phyloP scores from a whole-genome alignment of 1,140 invertebrate species.

The Drosophila sp. region DNA sequence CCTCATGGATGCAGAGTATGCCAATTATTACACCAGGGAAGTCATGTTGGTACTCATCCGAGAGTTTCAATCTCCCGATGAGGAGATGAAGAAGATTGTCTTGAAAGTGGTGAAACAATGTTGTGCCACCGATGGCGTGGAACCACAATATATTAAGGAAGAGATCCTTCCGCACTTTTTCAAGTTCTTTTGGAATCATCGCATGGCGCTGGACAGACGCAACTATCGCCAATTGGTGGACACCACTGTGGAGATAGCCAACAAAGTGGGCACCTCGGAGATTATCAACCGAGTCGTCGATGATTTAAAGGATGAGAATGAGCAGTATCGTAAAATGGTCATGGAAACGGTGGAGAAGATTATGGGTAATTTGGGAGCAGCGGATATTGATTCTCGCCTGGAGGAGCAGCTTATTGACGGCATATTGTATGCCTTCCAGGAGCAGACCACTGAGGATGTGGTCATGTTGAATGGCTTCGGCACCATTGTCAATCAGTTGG shows the following conservation, averaged over 20 bases:
- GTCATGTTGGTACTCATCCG: conserved; percentile 99
- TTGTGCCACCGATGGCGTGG: conserved; percentile 99
- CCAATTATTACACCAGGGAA: conserved; percentile 99
- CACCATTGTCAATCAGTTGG: conserved; percentile 98
- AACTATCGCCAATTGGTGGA: conserved; percentile 99
- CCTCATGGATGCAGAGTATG: conserved; percentile 99
- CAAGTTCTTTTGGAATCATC: conserved; percentile 99
- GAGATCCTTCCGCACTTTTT: conserved; percentile 99
- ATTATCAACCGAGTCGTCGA: conserved; percentile 99
- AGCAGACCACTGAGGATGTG: conserved; percentile 99
- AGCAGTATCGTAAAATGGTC: conserved; percentile 99
- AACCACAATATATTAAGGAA: conserved; percentile 99
- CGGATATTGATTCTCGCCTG: conserved; percentile 98
- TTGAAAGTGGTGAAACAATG: conserved; percentile 99
- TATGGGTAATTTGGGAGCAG: conserved; percentile 98
- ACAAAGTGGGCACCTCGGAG: conserved; percentile 99
- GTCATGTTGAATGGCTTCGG: conserved; percentile 99
- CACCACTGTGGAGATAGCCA: conserved; percentile 99
- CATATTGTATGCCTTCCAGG: conserved; percentile 99
- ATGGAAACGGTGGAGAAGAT: conserved; percentile 99
- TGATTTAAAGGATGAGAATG: conserved; percentile 99
- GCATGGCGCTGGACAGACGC: conserved; percentile 98
- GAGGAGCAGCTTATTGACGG: conserved; percentile 99
- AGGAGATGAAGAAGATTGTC: conserved; percentile 99
- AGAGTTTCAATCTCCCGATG: conserved; percentile 99